Conservation (phyloP, 1,140 invertebrate species). For the Drosophila tsacasi region DNA sequence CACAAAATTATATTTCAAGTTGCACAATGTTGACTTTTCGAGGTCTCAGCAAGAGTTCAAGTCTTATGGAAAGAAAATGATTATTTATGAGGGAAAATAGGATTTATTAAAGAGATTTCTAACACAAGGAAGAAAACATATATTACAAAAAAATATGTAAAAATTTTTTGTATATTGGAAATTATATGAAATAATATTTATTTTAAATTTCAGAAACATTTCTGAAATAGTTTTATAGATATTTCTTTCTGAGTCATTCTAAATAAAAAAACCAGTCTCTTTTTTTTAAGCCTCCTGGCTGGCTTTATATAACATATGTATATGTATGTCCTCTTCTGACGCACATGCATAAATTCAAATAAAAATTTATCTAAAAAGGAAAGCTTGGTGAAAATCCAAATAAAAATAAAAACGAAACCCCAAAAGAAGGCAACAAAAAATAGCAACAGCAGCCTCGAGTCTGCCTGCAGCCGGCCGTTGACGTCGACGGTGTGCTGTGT, state of each 20-base stretch:
- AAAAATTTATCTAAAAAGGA: constrained; percentile 66
- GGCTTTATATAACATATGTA: constrained; percentile 2
- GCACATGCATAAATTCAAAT: constrained; percentile 74
- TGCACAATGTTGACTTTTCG: constrained; percentile 12
- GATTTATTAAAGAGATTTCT: not conserved
- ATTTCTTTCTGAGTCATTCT: not conserved
- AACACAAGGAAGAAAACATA: rapidly evolving
- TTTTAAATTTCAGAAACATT: not conserved
- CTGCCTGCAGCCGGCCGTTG: constrained; percentile 64
- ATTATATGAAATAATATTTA: too few species aligned
- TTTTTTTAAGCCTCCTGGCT: not conserved
- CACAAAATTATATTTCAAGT: constrained; percentile 15
- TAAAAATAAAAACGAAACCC: constrained; percentile 13
- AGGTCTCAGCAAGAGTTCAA: not conserved
- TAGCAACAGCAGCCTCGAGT: constrained; percentile 46
- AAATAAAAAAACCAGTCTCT: not conserved
- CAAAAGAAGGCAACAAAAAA: constrained; percentile 50
- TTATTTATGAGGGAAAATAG: not conserved
- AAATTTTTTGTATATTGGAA: too few species aligned
- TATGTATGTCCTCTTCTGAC: constrained; percentile 18
- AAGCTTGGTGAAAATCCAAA: constrained; percentile 6
- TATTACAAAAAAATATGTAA: too few species aligned
- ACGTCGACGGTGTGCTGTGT: constrained; percentile 23
- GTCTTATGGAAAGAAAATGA: not conserved
- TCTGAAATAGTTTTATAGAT: not conserved